A percentile compares a stretch with the other conserved stretches of the same genome.
These are phyloP conservation scores for Pseudopodoces humilis DNA, from an alignment of 2,113 vertebrate genomes.

Conservation along the genomic window DNA sequence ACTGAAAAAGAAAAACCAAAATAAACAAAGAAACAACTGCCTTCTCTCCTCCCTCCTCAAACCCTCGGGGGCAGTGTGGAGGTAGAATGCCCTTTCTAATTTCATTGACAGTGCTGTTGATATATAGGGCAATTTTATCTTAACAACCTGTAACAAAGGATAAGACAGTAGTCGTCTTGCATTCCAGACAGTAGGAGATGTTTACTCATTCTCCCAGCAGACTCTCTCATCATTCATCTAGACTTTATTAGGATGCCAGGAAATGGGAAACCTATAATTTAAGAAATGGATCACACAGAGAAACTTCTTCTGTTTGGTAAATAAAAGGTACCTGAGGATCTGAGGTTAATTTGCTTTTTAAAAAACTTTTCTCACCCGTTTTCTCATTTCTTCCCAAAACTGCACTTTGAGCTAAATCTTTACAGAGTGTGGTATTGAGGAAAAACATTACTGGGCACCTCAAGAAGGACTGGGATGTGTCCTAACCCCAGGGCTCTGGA, in stretches of 20 bases:
- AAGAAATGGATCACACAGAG: slow-evolving; percentile 40
- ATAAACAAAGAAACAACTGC: slow-evolving; percentile 28
- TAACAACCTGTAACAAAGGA: slow-evolving; percentile 76
- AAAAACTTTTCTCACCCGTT: not conserved
- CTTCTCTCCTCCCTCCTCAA: not conserved
- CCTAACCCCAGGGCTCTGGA: not conserved
- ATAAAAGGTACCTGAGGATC: slow-evolving; percentile 22
- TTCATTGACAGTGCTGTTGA: slow-evolving; percentile 67
- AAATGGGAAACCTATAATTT: slow-evolving; percentile 64
- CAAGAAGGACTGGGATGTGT: not conserved
- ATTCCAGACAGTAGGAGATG: slow-evolving; percentile 76
- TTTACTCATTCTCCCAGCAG: slow-evolving; percentile 70
- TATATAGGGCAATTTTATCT: slow-evolving; percentile 75
- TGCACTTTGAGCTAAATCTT: not conserved
- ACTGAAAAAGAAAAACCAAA: not conserved
- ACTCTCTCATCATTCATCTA: slow-evolving; percentile 68
- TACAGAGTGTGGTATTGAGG: not conserved
- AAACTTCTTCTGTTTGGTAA: slow-evolving; percentile 46
- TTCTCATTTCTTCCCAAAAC: not conserved
- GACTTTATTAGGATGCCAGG: slow-evolving; percentile 66
- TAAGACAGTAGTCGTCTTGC: slow-evolving; percentile 70
- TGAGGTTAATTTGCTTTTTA: not conserved
- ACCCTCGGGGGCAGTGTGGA: not conserved
- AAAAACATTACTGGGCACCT: not conserved
- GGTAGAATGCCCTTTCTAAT: slow-evolving; percentile 66